Conservation (phyloP, 2,888 invertebrate species). For the Julus scanicus region DNA sequence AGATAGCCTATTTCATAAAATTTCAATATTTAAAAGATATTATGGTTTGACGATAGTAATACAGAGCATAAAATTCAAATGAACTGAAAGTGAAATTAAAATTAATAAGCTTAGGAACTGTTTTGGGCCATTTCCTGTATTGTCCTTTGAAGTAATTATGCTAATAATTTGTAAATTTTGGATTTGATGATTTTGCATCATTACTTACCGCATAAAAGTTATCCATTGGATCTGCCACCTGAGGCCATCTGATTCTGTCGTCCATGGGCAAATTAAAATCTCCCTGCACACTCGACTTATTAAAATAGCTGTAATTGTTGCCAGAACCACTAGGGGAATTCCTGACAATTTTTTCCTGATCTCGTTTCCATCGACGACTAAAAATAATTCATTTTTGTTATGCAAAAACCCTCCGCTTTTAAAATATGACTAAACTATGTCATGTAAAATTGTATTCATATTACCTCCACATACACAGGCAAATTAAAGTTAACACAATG, state of each 20-base stretch:
- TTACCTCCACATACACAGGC: slow-evolving; percentile 91
- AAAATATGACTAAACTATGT: neutral
- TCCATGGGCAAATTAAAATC: slow-evolving; percentile 73
- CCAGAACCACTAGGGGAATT: slow-evolving; percentile 88
- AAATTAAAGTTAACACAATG: slow-evolving; percentile 85
- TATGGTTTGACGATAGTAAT: too few species aligned
- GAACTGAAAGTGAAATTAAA: too few species aligned
- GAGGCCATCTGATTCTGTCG: slow-evolving; percentile 87
- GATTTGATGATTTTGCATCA: neutral
- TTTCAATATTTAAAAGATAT: too few species aligned
- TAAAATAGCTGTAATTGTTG: slow-evolving; percentile 65
- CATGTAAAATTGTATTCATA: slow-evolving; percentile 51
- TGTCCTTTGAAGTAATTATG: neutral
- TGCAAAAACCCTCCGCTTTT: neutral
- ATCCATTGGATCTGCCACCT: slow-evolving; percentile 76
- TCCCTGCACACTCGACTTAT: slow-evolving; percentile 62
- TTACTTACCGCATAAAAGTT: slow-evolving; percentile 64
- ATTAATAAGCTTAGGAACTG: too few species aligned
- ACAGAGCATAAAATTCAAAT: too few species aligned
- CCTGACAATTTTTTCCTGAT: slow-evolving; percentile 75
- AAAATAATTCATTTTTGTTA: neutral
- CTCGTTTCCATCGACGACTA: slow-evolving; percentile 89
- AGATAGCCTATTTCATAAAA: too few species aligned
- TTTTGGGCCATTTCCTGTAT: neutral
- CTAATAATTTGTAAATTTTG: neutral